Conservation (phyloP, 2,888 invertebrate genomes). For the Netelia melanura region DNA sequence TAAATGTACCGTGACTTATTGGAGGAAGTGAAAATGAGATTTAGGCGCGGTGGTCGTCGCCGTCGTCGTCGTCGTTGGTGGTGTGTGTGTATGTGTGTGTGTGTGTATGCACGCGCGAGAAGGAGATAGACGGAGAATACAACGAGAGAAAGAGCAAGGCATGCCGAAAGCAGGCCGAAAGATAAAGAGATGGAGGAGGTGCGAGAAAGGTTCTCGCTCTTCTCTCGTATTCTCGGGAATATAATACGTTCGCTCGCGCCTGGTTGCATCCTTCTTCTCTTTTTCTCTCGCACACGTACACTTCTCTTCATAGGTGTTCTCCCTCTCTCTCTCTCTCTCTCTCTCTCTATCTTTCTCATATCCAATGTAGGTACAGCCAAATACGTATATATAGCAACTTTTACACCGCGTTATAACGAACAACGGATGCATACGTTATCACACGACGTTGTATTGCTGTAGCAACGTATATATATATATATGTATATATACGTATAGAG, state of each 20-base stretch:
- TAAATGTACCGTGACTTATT: slow-evolving; percentile 83
- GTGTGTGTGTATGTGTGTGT: slow-evolving; percentile 6
- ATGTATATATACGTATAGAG: slow-evolving; percentile 5
- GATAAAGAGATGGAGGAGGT: slow-evolving; percentile 63
- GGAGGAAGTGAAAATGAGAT: slow-evolving; percentile 73
- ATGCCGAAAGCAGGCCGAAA: slow-evolving; percentile 48
- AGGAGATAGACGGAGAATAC: neutral
- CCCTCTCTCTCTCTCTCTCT: neutral
- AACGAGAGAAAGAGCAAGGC: slow-evolving; percentile 29
- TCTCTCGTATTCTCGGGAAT: slow-evolving; percentile 66
- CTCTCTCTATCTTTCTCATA: neutral
- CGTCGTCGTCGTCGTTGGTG: slow-evolving; percentile 25
- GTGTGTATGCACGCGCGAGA: slow-evolving; percentile 14
- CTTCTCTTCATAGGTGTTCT: slow-evolving; percentile 3
- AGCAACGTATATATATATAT: neutral
- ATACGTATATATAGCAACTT: slow-evolving; percentile 30
- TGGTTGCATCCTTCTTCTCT: slow-evolving; percentile 38
- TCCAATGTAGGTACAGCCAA: slow-evolving; percentile 17
- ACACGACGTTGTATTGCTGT: slow-evolving; percentile 36
- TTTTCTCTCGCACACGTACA: slow-evolving; percentile 13
- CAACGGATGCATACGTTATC: slow-evolving; percentile 51
- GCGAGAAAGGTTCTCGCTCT: slow-evolving; percentile 63
- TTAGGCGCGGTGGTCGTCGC: slow-evolving; percentile 63
- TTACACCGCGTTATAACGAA: slow-evolving; percentile 33
- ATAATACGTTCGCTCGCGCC: slow-evolving; percentile 65